phyloP scores from a whole-genome alignment of 1,140 invertebrate genomes.

The Orchesella cincta region DNA sequence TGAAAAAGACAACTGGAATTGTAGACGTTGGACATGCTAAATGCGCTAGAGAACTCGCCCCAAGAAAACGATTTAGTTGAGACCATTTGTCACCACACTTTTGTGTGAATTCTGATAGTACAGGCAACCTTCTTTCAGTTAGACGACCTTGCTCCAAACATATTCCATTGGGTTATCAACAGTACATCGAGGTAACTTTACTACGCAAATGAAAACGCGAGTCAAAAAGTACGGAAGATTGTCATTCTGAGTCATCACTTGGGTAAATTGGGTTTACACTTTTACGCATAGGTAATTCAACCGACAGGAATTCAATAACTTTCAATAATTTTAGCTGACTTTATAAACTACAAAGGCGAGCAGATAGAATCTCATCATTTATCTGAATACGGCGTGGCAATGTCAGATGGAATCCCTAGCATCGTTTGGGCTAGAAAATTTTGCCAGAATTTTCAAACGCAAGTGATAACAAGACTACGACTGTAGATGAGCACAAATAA shows the following conservation, averaged over 20 bases:
- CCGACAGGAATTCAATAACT: too few relatives aligned
- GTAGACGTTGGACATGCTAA: too few relatives aligned
- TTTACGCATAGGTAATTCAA: too few relatives aligned
- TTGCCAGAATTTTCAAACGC: not conserved
- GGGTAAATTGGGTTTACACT: too few relatives aligned
- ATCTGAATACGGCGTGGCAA: not conserved
- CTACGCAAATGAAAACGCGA: not conserved
- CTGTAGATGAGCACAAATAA: not conserved
- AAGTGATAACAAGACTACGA: too few relatives aligned
- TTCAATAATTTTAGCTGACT: not conserved
- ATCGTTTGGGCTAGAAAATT: not conserved
- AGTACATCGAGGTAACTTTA: not conserved
- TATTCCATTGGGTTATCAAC: not conserved
- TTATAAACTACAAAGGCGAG: not conserved
- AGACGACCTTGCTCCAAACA: not conserved
- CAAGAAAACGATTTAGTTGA: not conserved
- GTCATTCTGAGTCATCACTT: not conserved
- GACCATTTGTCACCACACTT: not conserved
- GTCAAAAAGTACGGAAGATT: not conserved
- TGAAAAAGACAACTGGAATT: too few relatives aligned
- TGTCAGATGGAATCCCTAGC: conserved; percentile 3
- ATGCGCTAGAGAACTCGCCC: too few relatives aligned
- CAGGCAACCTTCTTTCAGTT: not conserved
- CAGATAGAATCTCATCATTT: not conserved
- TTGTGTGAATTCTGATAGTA: not conserved